Percentiles rank a stretch among this genome's conserved stretches.
phyloP scores from a whole-genome alignment of 2,113 vertebrate species.

The Istiophorus platypterus region DNA sequence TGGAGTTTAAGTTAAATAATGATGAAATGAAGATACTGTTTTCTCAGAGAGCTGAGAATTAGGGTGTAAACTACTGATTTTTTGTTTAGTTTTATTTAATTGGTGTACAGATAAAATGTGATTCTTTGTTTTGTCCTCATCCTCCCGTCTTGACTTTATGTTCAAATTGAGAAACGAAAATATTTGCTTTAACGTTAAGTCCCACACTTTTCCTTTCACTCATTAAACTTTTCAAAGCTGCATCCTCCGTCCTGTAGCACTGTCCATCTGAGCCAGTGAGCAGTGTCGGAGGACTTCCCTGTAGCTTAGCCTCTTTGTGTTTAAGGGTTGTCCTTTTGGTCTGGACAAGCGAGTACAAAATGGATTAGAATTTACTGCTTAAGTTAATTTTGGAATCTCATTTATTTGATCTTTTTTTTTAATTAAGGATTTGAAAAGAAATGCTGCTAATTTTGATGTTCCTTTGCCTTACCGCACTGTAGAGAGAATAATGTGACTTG shows the following conservation, averaged over 20 bases:
- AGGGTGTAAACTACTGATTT: slow-evolving; percentile 62
- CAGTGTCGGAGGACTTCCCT: background rate
- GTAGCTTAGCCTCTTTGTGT: slow-evolving; percentile 7
- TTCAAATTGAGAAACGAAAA: slow-evolving; percentile 30
- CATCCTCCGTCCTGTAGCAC: background rate
- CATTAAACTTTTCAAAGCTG: slow-evolving; percentile 17
- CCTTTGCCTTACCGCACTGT: slow-evolving; percentile 88
- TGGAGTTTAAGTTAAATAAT: slow-evolving; percentile 56
- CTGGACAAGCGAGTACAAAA: slow-evolving; percentile 29
- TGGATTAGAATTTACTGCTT: slow-evolving; percentile 19
- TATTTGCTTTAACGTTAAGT: slow-evolving; percentile 26
- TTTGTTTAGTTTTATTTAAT: slow-evolving; percentile 75
- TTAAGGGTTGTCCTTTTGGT: slow-evolving; percentile 10
- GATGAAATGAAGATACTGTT: slow-evolving; percentile 68
- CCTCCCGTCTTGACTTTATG: slow-evolving; percentile 26
- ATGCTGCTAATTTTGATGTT: slow-evolving; percentile 85
- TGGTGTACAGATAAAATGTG: slow-evolving; percentile 69
- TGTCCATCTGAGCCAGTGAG: background rate
- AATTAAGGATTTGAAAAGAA: slow-evolving; percentile 62
- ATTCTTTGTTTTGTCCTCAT: slow-evolving; percentile 43
- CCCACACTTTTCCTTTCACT: slow-evolving; percentile 1
- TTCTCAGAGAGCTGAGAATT: slow-evolving; percentile 57
- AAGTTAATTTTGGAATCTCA: slow-evolving; percentile 29
- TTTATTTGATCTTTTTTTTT: slow-evolving; percentile 10
- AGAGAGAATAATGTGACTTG: slow-evolving; percentile 59